Percentiles rank a stretch among this genome's conserved stretches.
Conservation (phyloP, 2,797 vertebrate genomes). For the Tokudaia muenninki region DNA sequence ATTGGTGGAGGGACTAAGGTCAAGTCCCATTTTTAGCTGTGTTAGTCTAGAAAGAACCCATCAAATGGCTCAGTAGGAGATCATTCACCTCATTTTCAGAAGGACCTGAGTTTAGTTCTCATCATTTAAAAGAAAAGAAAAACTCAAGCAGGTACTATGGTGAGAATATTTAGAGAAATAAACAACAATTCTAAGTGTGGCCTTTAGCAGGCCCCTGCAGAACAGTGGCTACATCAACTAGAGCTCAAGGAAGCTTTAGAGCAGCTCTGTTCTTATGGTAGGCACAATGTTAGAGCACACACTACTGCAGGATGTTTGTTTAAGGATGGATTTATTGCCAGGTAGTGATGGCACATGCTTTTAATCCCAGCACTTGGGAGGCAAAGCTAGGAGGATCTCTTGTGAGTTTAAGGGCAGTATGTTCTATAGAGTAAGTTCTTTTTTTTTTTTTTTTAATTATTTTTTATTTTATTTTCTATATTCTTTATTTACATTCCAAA, state of each 20-base stretch:
- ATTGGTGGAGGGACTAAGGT: conserved; percentile 2
- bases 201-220: not conserved
- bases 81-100: not conserved
- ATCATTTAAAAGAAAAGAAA: not conserved
- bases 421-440: not conserved
- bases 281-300: not conserved
- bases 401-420: not conserved
- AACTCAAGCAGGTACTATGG: not conserved
- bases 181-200: not conserved
- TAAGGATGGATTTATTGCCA: not conserved
- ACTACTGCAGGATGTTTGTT: not conserved
- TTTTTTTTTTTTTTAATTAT: no score
- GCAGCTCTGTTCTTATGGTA: not conserved
- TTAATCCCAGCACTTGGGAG: not conserved
- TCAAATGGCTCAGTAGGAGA: not conserved
- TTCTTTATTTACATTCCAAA: no score
- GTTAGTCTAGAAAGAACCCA: not conserved
- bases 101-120: not conserved
- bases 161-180: not conserved
- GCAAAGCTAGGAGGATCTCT: not conserved
- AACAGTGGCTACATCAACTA: not conserved
- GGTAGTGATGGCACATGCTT: not conserved
- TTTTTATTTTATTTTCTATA: no score
- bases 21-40: not conserved
- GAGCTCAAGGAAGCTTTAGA: not conserved